Percentiles rank a stretch among this genome's conserved stretches.
phyloP scores from a whole-genome alignment of 2,888 invertebrate genomes.

The Eudasyphora cyanicolor region DNA sequence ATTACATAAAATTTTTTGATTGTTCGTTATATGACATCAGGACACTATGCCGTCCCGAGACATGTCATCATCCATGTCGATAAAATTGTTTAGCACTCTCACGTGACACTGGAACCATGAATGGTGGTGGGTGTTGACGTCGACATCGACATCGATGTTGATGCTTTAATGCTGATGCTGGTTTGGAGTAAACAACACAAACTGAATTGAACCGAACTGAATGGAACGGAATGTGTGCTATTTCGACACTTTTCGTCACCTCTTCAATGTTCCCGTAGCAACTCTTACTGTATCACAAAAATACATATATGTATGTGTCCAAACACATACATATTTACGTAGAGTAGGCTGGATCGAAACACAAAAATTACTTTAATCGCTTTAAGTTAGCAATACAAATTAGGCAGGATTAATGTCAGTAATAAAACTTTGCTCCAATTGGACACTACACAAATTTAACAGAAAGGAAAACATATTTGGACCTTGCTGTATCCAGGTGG shows the following conservation, averaged over 20 bases:
- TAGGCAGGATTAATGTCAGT: too few species aligned
- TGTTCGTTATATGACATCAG: too few species aligned
- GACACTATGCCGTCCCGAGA: neutral
- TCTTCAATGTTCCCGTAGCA: neutral
- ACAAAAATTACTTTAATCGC: too few species aligned
- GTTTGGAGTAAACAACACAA: conserved; percentile 17
- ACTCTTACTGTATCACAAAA: neutral
- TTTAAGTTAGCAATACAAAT: too few species aligned
- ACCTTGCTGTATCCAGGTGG: too few species aligned
- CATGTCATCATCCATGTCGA: neutral
- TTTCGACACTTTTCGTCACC: conserved; percentile 8
- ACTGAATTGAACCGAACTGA: neutral
- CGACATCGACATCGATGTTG: neutral
- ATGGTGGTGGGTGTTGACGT: neutral
- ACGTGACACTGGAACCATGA: neutral
- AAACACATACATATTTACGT: neutral
- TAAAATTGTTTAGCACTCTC: conserved; percentile 26
- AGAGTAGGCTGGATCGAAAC: too few species aligned
- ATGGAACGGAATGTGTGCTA: conserved; percentile 3
- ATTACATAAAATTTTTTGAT: too few species aligned
- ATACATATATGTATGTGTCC: too few species aligned
- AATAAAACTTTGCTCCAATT: too few species aligned
- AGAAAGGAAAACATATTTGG: too few species aligned
- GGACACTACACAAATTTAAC: too few species aligned
- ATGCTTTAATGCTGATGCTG: neutral